Evolutionary conservation across 2,888 invertebrate genomes (phyloP), one percentile per base, ranked within the genome.

Genomic region (Phengaris alcon): DNA sequence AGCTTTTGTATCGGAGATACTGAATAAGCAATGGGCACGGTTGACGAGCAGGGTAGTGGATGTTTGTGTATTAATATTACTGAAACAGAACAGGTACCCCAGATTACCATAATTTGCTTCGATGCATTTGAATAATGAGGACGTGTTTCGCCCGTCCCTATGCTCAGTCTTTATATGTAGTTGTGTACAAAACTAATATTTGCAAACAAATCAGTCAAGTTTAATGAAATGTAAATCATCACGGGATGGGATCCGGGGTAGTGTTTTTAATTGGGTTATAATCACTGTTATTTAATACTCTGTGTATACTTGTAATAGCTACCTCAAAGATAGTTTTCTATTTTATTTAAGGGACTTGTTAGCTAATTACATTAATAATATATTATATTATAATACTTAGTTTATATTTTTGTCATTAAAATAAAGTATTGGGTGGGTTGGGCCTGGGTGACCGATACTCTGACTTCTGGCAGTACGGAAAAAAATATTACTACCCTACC

Each of bases 31-130:
- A 73, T 73, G 51, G 54, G 59, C 75, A 74, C 64, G 73, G 74
- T 73, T 76, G 74, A 78, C 81, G 79, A 80, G 73, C 79, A 78
- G 80, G 79, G 82, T 84, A 82, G 81, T 82, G 85, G 84, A 88
- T 89, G 88, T 90, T 90, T 91, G 90, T 88, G 84, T 88, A 90
- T 90, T 91, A 91, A 90, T 91, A 91, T 92, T 90, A 87, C 87
- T 88, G 90, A 91, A 91, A 91, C 91, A 90, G 91, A 90, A 86
- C 92, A 92, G 91, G 90, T 91, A 90, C 86, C 88, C 85, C 90
- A 89, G 92, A 93, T 92, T 93, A 93, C 90, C 92, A 93, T 93
- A 92, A 92, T 93, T 92, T 92, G 92, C 90, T 93, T 90, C 90
- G 89, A 88, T 93, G 92, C 92, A 92, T 92, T 92, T 91, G 92